Percentiles rank a stretch among this genome's conserved stretches.
Evolutionary conservation across 2,888 invertebrate species (phyloP).

Genomic region (Fabriciana adippe): DNA sequence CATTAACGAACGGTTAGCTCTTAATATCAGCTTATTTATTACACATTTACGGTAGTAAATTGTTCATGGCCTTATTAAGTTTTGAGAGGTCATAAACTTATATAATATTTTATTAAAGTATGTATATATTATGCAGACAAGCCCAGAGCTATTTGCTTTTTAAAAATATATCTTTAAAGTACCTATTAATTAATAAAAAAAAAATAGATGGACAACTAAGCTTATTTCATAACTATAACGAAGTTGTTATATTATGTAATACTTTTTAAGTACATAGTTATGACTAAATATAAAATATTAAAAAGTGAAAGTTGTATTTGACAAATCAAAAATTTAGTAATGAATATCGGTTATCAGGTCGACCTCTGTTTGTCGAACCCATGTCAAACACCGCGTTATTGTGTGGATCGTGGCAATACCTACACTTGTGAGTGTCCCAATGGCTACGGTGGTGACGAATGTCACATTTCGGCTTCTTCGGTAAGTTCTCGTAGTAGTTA

Average conservation of each 20-base stretch:
- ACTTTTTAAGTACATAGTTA: too few relatives aligned
- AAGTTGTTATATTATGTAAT: too few relatives aligned
- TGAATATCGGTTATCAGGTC: constrained; percentile 69
- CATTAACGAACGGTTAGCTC: not conserved
- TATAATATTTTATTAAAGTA: not conserved
- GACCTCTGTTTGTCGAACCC: constrained; percentile 87
- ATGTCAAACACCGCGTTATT: constrained; percentile 85
- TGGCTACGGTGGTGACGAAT: constrained; percentile 86
- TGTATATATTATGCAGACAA: not conserved
- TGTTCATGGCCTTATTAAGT: not conserved
- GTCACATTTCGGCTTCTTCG: constrained; percentile 84
- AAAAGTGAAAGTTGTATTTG: too few relatives aligned
- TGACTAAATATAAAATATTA: too few relatives aligned
- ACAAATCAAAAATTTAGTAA: too few relatives aligned
- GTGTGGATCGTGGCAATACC: constrained; percentile 88
- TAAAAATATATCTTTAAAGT: not conserved
- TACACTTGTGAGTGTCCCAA: constrained; percentile 88
- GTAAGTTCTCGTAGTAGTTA: constrained; percentile 61
- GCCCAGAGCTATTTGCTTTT: not conserved
- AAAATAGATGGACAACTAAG: too few relatives aligned
- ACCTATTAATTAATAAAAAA: too few relatives aligned
- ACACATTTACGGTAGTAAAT: not conserved
- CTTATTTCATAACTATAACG: too few relatives aligned
- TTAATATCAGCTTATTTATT: constrained; percentile 3
- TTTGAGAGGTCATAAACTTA: constrained; percentile 2